These are phyloP conservation scores for Riptortus pedestris DNA, from an alignment of 1,140 invertebrate species.

Conservation along the genomic window DNA sequence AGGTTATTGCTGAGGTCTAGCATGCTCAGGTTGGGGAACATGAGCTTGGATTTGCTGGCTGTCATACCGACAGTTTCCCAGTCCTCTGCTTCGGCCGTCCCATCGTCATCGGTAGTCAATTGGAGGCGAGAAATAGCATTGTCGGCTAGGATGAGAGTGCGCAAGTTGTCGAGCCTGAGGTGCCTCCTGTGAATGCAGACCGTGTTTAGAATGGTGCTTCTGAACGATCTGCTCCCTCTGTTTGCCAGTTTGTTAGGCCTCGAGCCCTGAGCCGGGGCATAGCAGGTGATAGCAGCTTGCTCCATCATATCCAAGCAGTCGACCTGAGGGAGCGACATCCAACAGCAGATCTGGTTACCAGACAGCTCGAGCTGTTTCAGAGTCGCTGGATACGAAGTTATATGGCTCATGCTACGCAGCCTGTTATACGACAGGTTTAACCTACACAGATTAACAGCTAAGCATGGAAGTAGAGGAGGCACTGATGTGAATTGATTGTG, in stretches of 20 bases:
- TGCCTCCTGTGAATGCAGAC: slow-evolving; percentile 77
- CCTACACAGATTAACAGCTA: slow-evolving; percentile 71
- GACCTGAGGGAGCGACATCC: slow-evolving; percentile 70
- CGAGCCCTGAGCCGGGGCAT: slow-evolving; percentile 36
- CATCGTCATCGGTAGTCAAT: slow-evolving; percentile 63
- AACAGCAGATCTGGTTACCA: slow-evolving; percentile 81
- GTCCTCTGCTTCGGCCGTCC: slow-evolving; percentile 37
- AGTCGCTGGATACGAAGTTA: slow-evolving; percentile 76
- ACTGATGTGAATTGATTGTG: slow-evolving; percentile 83
- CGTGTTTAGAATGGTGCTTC: slow-evolving; percentile 61
- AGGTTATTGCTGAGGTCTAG: slow-evolving; percentile 87
- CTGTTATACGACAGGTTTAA: slow-evolving; percentile 85
- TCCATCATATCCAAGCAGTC: slow-evolving; percentile 48
- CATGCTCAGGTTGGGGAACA: slow-evolving; percentile 91
- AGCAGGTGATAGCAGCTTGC: slow-evolving; percentile 52
- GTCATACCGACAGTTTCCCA: slow-evolving; percentile 43
- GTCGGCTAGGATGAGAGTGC: slow-evolving; percentile 74
- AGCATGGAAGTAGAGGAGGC: slow-evolving; percentile 77
- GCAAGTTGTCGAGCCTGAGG: slow-evolving; percentile 62
- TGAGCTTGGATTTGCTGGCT: slow-evolving; percentile 51
- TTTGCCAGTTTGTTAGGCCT: slow-evolving; percentile 25
- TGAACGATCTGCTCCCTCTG: slow-evolving; percentile 44
- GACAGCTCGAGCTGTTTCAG: slow-evolving; percentile 86
- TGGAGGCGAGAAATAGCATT: slow-evolving; percentile 71
- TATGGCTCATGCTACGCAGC: slow-evolving; percentile 60